phyloP scores from a whole-genome alignment of 37 sponge, comb jelly and placozoan genomes.

The Hormiphora californensis region DNA sequence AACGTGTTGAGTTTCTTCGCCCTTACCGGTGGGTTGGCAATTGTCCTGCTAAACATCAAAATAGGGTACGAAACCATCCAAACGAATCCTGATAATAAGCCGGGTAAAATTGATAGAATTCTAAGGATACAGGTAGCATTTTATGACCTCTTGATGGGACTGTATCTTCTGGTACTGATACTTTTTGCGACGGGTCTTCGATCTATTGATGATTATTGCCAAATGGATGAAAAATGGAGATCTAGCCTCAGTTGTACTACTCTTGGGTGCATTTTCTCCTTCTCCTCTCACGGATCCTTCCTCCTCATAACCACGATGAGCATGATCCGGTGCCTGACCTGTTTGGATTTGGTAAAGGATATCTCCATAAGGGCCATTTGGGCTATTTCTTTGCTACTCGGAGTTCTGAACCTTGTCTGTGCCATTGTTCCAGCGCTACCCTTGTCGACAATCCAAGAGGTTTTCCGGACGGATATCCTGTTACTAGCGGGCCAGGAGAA shows the following conservation, averaged over 20 bases:
- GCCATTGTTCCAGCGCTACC: constrained; percentile 3
- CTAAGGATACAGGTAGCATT: background rate
- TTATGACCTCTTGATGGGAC: constrained; percentile 16
- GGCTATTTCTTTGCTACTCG: background rate
- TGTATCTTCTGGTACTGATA: background rate
- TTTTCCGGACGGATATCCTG: background rate
- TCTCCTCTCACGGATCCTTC: constrained; percentile 27
- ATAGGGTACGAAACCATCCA: background rate
- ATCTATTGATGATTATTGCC: background rate
- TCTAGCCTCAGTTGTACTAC: background rate
- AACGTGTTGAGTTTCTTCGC: background rate
- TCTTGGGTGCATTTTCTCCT: background rate
- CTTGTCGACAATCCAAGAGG: background rate
- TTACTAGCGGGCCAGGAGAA: background rate
- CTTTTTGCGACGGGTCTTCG: background rate
- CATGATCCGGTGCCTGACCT: background rate
- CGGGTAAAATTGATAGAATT: background rate
- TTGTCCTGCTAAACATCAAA: background rate
- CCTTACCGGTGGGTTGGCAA: background rate
- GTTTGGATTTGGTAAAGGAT: background rate
- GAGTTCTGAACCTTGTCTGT: background rate
- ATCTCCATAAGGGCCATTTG: background rate
- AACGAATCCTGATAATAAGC: background rate
- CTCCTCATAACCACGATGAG: background rate
- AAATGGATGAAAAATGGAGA: background rate